Conservation (phyloP, 2,888 invertebrate species). For the Cerastoderma edule region DNA sequence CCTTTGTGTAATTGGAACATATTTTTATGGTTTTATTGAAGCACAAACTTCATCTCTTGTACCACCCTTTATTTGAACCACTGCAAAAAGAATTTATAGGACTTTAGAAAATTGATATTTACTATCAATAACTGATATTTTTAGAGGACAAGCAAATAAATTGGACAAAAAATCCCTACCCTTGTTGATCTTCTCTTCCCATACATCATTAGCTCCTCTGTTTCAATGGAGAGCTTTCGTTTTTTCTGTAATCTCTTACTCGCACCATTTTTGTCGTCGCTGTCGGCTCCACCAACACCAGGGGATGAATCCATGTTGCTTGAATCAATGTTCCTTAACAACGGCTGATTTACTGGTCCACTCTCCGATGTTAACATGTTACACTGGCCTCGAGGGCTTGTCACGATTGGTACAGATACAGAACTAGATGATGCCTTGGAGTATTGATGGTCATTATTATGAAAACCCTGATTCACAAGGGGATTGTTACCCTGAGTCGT, state of each 20-base stretch:
- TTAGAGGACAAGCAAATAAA: no score
- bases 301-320: constrained; percentile 4
- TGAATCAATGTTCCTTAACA: constrained; percentile 19
- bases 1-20: no score
- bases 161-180: constrained; percentile 61
- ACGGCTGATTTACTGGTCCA: constrained; percentile 37
- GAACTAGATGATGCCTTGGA: constrained; percentile 25
- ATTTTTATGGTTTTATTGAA: no score
- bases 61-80: no score
- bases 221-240: constrained; percentile 55
- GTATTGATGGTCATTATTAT: constrained; percentile 42
- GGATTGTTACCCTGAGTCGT: no score
- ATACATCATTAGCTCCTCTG: constrained; percentile 62
- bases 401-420: constrained; percentile 25
- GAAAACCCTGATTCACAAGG: background rate
- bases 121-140: no score
- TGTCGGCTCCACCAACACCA: constrained; percentile 25
- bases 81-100: no score
- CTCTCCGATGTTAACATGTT: background rate
- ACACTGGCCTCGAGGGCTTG: constrained; percentile 18
- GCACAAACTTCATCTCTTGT: no score
- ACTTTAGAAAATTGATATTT: no score
- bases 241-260: constrained; percentile 56
- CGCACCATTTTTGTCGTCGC: constrained; percentile 49
- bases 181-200: constrained; percentile 79